A percentile compares a stretch with the other conserved stretches of the same genome.
These are phyloP conservation scores for Microtus montanus DNA, from an alignment of 2,113 vertebrate species.

Conservation along the genomic window DNA sequence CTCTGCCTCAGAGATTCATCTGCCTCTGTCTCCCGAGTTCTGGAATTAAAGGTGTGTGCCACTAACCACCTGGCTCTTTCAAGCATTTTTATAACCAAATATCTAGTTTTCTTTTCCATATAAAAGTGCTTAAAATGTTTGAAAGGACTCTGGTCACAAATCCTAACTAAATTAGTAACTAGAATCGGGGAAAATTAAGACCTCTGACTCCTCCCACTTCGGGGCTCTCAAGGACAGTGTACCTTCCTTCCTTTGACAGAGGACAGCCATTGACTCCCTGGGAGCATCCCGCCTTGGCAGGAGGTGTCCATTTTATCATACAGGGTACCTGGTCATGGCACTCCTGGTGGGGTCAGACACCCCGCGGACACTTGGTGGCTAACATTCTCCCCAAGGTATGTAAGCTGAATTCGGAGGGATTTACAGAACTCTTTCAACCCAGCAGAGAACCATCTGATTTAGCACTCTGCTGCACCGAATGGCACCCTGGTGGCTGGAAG, in stretches of 20 bases:
- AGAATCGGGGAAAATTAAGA: background rate
- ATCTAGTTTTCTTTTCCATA: background rate
- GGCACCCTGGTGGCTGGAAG: constrained; percentile 60
- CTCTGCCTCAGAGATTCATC: background rate
- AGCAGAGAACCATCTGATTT: constrained; percentile 53
- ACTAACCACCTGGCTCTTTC: background rate
- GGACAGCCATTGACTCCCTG: background rate
- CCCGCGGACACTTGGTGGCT: background rate
- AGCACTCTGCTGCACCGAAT: constrained; percentile 56
- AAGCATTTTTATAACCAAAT: constrained; percentile 22
- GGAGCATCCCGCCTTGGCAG: background rate
- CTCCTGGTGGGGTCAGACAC: background rate
- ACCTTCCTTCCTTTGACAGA: background rate
- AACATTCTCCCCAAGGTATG: constrained; percentile 4
- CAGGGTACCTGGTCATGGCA: background rate
- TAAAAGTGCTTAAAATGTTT: constrained; percentile 49
- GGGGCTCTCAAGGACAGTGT: background rate
- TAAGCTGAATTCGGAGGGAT: constrained; percentile 32
- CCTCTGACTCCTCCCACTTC: background rate
- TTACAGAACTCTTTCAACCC: constrained; percentile 25
- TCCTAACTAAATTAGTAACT: constrained; percentile 28
- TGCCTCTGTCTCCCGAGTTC: background rate
- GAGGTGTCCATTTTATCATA: background rate
- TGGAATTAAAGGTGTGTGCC: background rate
- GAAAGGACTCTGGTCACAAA: constrained; percentile 38